These are phyloP conservation scores for Anguilla anguilla DNA, from an alignment of 2,797 vertebrate genomes.

Conservation along the genomic window DNA sequence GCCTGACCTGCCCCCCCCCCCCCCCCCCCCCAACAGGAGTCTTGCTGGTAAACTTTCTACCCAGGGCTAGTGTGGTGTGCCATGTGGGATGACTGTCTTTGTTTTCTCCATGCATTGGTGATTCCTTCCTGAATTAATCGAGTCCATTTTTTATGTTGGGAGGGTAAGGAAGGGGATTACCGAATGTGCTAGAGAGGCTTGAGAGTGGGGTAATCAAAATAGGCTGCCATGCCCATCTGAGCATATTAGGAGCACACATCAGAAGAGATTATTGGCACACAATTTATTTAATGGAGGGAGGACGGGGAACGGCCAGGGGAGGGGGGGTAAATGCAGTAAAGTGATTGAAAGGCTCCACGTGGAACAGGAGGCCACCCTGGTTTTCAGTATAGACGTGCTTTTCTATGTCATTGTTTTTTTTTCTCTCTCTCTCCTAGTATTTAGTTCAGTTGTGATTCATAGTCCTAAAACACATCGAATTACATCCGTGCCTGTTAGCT, in stretches of 20 bases:
- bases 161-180: constrained; percentile 64
- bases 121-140: constrained; percentile 60
- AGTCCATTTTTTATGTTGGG: constrained; percentile 67
- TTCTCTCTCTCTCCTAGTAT: neutral
- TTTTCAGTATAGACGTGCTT: neutral
- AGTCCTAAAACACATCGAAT: neutral
- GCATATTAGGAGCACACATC: constrained; percentile 77
- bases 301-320: constrained; percentile 37
- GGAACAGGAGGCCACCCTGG: neutral
- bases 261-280: constrained; percentile 77
- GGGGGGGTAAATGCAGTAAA: constrained; percentile 27
- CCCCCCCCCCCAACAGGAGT: no score
- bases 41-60: constrained; percentile 49
- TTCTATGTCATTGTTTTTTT: neutral
- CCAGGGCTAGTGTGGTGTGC: neutral
- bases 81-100: neutral
- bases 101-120: neutral
- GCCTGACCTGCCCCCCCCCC: neutral
- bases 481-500: neutral
- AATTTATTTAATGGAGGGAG: constrained; percentile 82
- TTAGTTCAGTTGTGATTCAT: constrained; percentile 3
- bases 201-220: constrained; percentile 78
- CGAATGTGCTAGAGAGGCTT: constrained; percentile 50
- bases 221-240: constrained; percentile 73
- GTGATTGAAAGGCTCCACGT: constrained; percentile 63